Evolutionary conservation across 1,140 invertebrate species (phyloP).

Genomic region (Halyomorpha halys): DNA sequence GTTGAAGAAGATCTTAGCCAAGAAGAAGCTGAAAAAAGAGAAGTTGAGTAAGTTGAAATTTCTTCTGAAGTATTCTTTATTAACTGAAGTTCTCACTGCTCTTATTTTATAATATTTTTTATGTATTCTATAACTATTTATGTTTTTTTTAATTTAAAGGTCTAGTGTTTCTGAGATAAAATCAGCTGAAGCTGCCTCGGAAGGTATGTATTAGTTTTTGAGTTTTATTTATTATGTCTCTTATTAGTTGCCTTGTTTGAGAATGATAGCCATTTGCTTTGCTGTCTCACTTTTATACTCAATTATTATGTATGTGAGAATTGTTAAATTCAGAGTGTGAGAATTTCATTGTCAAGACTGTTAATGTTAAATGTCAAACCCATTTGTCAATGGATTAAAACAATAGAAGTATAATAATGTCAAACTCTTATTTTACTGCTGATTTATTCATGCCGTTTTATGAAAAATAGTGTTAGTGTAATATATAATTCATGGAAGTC

Average conservation of each 20-base stretch:
- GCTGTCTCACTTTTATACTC: no score
- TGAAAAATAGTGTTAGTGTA: no score
- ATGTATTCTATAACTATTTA: not conserved
- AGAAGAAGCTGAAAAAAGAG: conserved; percentile 77
- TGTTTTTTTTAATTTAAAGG: conserved; percentile 24
- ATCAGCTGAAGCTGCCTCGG: conserved; percentile 17
- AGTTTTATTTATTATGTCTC: not conserved
- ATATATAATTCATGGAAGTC: no score
- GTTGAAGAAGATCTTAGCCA: conserved; percentile 94
- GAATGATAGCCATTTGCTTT: no score
- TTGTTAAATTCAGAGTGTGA: no score
- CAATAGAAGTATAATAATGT: no score
- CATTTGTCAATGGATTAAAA: no score
- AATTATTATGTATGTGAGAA: no score
- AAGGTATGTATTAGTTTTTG: conserved; percentile 18
- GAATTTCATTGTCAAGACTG: no score
- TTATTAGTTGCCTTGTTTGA: not conserved
- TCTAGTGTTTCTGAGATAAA: conserved; percentile 29
- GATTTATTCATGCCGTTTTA: no score
- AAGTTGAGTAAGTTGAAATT: conserved; percentile 65
- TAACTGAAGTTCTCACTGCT: not conserved
- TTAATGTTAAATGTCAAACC: no score
- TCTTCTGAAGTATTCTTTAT: not conserved
- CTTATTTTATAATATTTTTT: not conserved
- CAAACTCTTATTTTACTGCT: no score